Evolutionary conservation across 2,797 vertebrate species (phyloP), one percentile per base, ranked within the genome.

Genomic region (Heterohyrax brucei): DNA sequence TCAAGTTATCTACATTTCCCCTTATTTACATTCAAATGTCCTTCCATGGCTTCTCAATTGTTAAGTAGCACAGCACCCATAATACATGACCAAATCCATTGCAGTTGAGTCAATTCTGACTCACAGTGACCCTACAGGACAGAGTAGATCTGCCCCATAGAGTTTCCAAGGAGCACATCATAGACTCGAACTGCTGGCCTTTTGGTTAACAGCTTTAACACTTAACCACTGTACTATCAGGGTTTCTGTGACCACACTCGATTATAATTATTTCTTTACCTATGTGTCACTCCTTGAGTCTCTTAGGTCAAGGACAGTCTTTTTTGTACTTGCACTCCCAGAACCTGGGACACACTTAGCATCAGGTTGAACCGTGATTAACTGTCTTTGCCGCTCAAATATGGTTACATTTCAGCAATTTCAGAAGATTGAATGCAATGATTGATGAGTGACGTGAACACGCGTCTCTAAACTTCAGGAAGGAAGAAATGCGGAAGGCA

Each of bases 291-390:
- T 39, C 80, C 1, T 64, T 33, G 33, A 89, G 68, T 10, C 59
- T 61, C 30, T 61, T 30, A 59, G 16, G 22, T 83, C 46, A 53
- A 87, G 18, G 9, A 56, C 26, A 61, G 7, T 24, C 21, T 62
- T 56, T 56, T 91, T 68, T 44, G 62, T 77, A 21, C 87, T 89
- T 89, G 39, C 39, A 87, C 81, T 84, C 90, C 66, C 21, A 78
- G 88, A 6, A 88, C 62, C 28, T 75, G 48, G 61, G 66, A 91
- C 53, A 72, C 30, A 8, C n/a, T 18, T n/a, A 53, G 46, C 8
- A 50, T 66, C 39, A 46, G 59, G 66, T 66, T 68, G 28, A 13
- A 77, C 2, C 21, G 48, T 8, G 30, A 70, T 72, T n/a, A 61
- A 50, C 9, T 30, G 48, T 44, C 85, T 94, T 59, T 81, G 28